phyloP scores from a whole-genome alignment of 2,113 vertebrate species.

The Percopsis transmontana region DNA sequence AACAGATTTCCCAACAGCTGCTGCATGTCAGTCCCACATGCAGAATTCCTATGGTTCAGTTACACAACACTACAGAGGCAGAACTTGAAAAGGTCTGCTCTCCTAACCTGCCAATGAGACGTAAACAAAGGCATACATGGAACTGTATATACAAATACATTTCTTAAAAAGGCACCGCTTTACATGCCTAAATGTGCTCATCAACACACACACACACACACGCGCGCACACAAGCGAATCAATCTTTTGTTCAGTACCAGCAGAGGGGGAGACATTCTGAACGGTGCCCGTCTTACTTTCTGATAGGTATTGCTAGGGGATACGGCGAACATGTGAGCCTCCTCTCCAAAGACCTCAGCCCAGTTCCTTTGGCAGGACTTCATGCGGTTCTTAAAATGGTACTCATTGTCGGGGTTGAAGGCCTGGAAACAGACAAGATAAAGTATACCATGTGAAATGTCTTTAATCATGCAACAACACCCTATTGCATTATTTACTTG shows the following conservation, averaged over 20 bases:
- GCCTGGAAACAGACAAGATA: conserved; percentile 78
- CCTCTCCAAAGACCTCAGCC: conserved; percentile 96
- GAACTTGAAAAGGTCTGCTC: not conserved
- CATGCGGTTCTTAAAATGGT: conserved; percentile 99
- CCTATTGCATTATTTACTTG: not conserved
- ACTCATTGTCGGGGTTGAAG: conserved; percentile 98
- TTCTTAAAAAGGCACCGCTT: not conserved
- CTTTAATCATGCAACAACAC: not conserved
- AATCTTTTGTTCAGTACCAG: not conserved
- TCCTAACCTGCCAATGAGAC: not conserved
- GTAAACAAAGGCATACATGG: conserved; percentile 35
- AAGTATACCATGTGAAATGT: not conserved
- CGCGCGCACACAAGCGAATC: conserved; percentile 4
- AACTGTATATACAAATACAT: conserved; percentile 9
- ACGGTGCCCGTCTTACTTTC: conserved; percentile 75
- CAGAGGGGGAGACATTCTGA: not conserved
- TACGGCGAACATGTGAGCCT: conserved; percentile 89
- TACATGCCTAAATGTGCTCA: not conserved
- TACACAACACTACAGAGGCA: conserved; percentile 29
- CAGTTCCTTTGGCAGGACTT: conserved; percentile 96
- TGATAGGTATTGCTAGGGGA: conserved; percentile 91
- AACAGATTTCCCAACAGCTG: conserved; percentile 50
- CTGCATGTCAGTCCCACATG: conserved; percentile 51
- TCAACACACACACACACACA: conserved; percentile 4
- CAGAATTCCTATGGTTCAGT: conserved; percentile 22